Percentiles rank a stretch among this genome's conserved stretches.
These are phyloP conservation scores for Crossaster papposus DNA, from an alignment of 53 echinoderm and acorn worm species.

Conservation along the genomic window DNA sequence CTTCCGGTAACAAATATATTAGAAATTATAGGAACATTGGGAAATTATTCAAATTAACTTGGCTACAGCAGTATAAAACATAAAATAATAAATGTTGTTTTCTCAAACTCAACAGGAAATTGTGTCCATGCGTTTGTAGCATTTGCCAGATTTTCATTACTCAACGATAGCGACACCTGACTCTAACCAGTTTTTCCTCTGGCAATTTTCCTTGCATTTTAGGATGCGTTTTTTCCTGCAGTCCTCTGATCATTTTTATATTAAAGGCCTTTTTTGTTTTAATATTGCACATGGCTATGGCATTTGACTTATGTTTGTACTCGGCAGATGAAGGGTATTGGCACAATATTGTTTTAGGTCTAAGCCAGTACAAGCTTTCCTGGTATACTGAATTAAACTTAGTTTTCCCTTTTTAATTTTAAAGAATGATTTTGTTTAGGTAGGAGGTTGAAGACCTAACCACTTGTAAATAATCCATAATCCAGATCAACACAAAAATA, in stretches of 20 bases:
- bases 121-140: not conserved
- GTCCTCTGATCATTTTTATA: not conserved
- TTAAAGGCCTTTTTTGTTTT: not conserved
- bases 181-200: not conserved
- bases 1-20: too few relatives aligned
- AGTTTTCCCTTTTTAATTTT: too few relatives aligned
- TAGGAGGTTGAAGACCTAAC: too few relatives aligned
- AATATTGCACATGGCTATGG: not conserved
- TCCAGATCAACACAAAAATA: too few relatives aligned
- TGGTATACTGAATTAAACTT: too few relatives aligned
- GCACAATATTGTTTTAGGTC: not conserved
- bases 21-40: too few relatives aligned
- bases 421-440: too few relatives aligned
- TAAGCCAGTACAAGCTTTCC: too few relatives aligned
- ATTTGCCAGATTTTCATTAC: not conserved
- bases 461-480: too few relatives aligned
- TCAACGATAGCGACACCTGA: not conserved
- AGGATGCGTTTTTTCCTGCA: not conserved
- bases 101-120: not conserved
- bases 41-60: too few relatives aligned
- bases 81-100: too few relatives aligned
- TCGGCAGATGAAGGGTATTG: not conserved
- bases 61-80: too few relatives aligned
- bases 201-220: not conserved
- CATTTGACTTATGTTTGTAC: not conserved